Evolutionary conservation across 2,888 invertebrate species (phyloP), one percentile per base, ranked within the genome.

Genomic region (Frankliniella intonsa): DNA sequence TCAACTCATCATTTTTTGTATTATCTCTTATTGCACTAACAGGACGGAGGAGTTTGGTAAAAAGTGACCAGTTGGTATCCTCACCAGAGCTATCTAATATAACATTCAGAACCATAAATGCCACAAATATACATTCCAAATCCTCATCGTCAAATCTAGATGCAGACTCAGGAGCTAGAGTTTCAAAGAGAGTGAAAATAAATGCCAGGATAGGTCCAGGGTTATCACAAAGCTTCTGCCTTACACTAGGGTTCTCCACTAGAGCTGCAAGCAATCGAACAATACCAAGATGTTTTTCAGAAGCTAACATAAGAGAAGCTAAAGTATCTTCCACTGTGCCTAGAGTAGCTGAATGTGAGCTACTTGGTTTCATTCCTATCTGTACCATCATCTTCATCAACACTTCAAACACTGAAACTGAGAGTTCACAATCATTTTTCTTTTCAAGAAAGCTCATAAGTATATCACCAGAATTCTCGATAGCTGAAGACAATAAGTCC

Each of bases 381-480:
- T 76, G 22, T 2, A 76, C 25, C 69, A 76, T 85, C 83, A 81
- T 84, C 84, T 62, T 87, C 87, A 82, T 86, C 85, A 82, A 84
- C 85, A 82, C 89, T 87, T 22, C 88, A 83, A 22, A 87, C 86
- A 38, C 69, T 12, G 11, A 83, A 84, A 81, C 82, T 81, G 69
- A 84, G 80, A n/a, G 80, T 76, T 27, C 90, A 83, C n/a, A 65
- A 49, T 80, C 84, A 38, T 83, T 85, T 84, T 86, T 86, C 50
- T 86, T 85, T 85, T 88, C 88, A 81, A 88, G 86, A 83, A 90
- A 84, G 82, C 90, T 86, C 79, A 88, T 89, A 83, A 88, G 84
- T 88, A 89, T 84, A 88, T 88, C 81, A 88, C 88, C 50, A 87
- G 85, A 89, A 84, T 90, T 90, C 84, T 88, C 87, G 86, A 87